Base-by-base conservation (phyloP, 1,140 invertebrate species). In the Plodia interpunctella region DNA sequence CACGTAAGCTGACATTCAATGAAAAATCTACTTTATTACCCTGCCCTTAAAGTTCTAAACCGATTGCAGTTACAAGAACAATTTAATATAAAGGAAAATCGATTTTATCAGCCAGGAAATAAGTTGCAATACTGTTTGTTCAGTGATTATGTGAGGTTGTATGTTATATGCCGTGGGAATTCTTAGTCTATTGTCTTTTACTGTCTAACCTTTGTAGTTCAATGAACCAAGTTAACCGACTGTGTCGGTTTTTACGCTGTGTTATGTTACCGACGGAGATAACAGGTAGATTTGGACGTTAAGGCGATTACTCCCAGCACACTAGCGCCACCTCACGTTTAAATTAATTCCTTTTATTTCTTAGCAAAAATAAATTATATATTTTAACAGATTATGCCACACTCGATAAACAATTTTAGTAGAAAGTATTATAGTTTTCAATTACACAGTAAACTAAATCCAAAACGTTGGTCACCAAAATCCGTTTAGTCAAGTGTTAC, bases 171-270 rank as follows among this genome's bases (percentile, higher is more conserved):
- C 65, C 61, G 64, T 72, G 70, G 64, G 70, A 72, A 64, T 55
- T 59, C 54, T 60, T 49, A 15, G 50, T 44, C 62, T 60, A 64
- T 72, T 69, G 70, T 72, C 55, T 72, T 66, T 20, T 54, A 55
- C 59, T 72, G 59, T 66, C 59, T 66, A 69, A 72, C 70, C 66
- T 72, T 66, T 63, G 51, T 55, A 53, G 70, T 67, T 63, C 70
- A 60, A 38, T 65, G 70, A 72, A 65, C 70, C 54, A 19, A 44
- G 11, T 53, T 53, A 53, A 10, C 51, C 51, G 51, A 53, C 51
- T 53, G 51, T 53, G 51, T 25, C 51, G 13, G 19, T 6, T 51
- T 53, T 53, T 53, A 25, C 25, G 51, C 11, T n/a, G 20, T 44
- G n/a, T 44, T 44, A 44, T 44, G 38, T 15, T 44, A 25, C 6